phyloP scores from a whole-genome alignment of 2,888 invertebrate species.

The Chrysomela aeneicollis region DNA sequence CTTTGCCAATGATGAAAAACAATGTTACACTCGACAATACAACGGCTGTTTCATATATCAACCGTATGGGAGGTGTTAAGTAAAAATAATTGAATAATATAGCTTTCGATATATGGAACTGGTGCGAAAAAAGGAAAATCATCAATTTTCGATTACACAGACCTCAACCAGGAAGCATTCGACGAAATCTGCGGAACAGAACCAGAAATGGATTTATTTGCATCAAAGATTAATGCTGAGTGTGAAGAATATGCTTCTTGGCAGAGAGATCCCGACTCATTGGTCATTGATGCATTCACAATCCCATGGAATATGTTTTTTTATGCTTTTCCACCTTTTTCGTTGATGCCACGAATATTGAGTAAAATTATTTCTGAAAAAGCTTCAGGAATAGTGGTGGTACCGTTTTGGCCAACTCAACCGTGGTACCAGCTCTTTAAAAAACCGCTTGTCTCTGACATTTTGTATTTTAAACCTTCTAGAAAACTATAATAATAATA shows the following conservation, averaged over 20 bases:
- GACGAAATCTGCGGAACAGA: too few relatives aligned
- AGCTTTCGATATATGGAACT: background rate
- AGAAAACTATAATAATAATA: too few relatives aligned
- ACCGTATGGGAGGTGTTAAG: background rate
- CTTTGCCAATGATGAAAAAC: slow-evolving; percentile 1
- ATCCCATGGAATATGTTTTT: background rate
- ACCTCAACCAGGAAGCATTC: background rate
- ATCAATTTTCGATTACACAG: background rate
- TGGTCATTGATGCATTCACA: background rate
- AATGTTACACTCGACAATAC: slow-evolving; percentile 10
- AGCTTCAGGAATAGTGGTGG: background rate
- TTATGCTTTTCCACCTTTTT: background rate
- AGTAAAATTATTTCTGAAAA: too few relatives aligned
- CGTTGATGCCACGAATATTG: background rate
- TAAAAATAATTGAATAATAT: background rate
- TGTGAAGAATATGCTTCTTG: background rate
- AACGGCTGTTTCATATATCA: background rate
- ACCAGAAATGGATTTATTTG: background rate
- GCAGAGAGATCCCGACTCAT: background rate
- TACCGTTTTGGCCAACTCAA: background rate
- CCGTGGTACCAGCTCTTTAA: background rate
- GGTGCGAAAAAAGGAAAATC: slow-evolving; percentile 6
- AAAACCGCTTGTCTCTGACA: background rate
- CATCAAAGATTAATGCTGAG: background rate
- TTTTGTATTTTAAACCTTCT: too few relatives aligned